These are phyloP conservation scores for Amphipoea oculea DNA, from an alignment of 2,888 invertebrate species.

Conservation along the genomic window DNA sequence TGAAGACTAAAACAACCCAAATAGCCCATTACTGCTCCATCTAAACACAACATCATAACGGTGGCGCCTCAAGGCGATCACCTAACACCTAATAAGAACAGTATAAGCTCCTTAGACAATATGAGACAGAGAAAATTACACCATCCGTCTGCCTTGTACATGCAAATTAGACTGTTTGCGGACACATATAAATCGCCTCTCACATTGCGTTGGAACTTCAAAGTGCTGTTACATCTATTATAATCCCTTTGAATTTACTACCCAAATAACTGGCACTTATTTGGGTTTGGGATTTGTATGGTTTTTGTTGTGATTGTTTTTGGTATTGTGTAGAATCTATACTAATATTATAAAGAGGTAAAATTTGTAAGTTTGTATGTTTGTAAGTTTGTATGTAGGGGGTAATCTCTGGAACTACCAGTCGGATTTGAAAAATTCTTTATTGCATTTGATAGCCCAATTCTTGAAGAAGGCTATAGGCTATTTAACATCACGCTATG, in stretches of 20 bases:
- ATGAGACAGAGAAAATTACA: constrained; percentile 79
- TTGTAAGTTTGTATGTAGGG: too few species aligned
- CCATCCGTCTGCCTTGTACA: constrained; percentile 79
- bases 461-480: too few species aligned
- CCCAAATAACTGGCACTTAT: constrained; percentile 55
- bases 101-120: constrained; percentile 73
- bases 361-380: too few species aligned
- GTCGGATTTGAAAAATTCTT: too few species aligned
- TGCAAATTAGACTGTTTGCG: constrained; percentile 83
- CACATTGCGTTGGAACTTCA: constrained; percentile 71
- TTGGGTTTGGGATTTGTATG: constrained; percentile 27
- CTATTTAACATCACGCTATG: too few species aligned
- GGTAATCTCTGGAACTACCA: too few species aligned
- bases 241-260: constrained; percentile 68
- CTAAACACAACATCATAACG: constrained; percentile 44
- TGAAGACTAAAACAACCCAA: constrained; percentile 14
- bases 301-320: constrained; percentile 12
- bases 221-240: constrained; percentile 66
- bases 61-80: constrained; percentile 60
- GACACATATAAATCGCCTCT: constrained; percentile 79
- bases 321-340: not conserved
- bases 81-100: constrained; percentile 65
- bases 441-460: too few species aligned
- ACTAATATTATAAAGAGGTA: too few species aligned
- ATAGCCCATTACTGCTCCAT: constrained; percentile 7